Evolutionary conservation across 2,888 invertebrate genomes (phyloP).

Genomic region (Rhagonycha fulva): DNA sequence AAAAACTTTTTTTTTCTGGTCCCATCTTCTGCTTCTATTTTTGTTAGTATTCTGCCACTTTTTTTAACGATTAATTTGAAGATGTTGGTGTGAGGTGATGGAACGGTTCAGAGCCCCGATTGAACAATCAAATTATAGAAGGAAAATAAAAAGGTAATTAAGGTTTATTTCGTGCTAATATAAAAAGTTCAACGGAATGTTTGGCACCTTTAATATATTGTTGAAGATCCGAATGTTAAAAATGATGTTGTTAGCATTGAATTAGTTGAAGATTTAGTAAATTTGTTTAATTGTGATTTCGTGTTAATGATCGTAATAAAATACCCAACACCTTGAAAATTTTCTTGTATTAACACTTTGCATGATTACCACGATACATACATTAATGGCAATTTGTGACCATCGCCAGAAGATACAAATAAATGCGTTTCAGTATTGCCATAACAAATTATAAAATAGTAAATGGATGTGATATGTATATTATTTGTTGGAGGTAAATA

Average conservation of each 20-base stretch:
- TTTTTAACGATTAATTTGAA: neutral
- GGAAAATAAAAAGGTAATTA: neutral
- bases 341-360: neutral
- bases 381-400: neutral
- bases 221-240: neutral
- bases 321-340: neutral
- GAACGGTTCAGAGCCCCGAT: neutral
- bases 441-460: neutral
- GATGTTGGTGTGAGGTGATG: neutral
- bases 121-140: neutral
- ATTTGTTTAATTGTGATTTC: slow-evolving; percentile 3
- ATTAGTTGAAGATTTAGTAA: neutral
- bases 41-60: neutral
- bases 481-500: neutral
- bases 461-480: neutral
- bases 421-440: neutral
- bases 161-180: neutral
- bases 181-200: neutral
- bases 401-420: neutral
- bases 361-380: neutral
- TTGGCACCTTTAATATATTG: neutral
- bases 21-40: neutral
- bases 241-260: neutral
- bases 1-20: neutral
- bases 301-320: neutral